These are phyloP conservation scores for Amphiura filiformis DNA, from an alignment of 35 echinoderm and acorn worm species.

Conservation along the genomic window DNA sequence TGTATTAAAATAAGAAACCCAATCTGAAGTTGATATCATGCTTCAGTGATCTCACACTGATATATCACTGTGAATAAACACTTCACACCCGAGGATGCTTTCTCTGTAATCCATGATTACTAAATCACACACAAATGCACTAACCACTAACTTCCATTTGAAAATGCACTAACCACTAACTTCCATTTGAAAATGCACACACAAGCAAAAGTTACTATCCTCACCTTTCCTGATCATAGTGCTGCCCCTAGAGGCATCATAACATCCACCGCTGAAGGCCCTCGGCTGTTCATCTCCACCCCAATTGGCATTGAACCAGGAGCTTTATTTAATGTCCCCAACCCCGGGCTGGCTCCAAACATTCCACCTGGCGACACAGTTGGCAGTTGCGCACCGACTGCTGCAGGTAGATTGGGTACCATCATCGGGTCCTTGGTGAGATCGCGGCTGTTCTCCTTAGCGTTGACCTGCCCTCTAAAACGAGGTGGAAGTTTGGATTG, in stretches of 20 bases:
- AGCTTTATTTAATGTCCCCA: slow-evolving; percentile 42
- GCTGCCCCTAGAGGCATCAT: slow-evolving; percentile 12
- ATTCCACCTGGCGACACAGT: background rate
- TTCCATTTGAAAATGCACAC: too few species aligned
- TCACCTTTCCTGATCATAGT: slow-evolving; percentile 26
- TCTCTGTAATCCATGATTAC: too few species aligned
- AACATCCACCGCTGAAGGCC: slow-evolving; percentile 1
- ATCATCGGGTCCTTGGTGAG: background rate
- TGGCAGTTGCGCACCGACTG: background rate
- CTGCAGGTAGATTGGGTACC: background rate
- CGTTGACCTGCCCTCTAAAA: slow-evolving; percentile 5
- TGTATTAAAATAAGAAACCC: too few species aligned
- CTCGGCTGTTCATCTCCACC: slow-evolving; percentile 6
- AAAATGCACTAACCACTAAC: too few species aligned
- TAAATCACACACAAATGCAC: too few species aligned
- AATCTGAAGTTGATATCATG: too few species aligned
- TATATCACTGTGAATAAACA: too few species aligned
- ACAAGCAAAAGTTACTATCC: too few species aligned
- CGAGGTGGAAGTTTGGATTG: slow-evolving; percentile 69
- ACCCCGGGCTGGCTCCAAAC: slow-evolving; percentile 17
- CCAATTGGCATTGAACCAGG: slow-evolving; percentile 46
- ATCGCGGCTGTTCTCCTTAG: slow-evolving; percentile 39
- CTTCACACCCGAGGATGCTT: too few species aligned
- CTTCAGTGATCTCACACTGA: too few species aligned
- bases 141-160: too few species aligned